These are phyloP conservation scores for Sorex maritimensis DNA, from an alignment of 2,797 vertebrate species.

Conservation along the genomic window DNA sequence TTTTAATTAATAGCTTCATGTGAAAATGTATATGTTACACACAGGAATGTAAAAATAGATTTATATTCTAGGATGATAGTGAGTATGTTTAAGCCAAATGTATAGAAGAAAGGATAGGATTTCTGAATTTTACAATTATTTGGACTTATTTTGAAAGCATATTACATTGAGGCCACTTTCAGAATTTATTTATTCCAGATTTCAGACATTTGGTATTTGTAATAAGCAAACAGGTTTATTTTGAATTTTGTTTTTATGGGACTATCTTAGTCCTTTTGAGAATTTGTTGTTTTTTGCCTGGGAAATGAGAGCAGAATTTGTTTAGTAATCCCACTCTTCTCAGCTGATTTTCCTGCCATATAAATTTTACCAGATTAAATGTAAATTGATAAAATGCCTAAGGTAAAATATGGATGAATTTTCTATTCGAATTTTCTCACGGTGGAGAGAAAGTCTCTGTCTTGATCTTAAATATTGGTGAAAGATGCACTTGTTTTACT, in stretches of 20 bases:
- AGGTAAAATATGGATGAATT: neutral
- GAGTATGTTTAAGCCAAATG: neutral
- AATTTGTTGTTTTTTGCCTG: neutral
- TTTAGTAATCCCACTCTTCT: conserved; percentile 33
- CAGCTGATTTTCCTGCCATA: neutral
- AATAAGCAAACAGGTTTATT: neutral
- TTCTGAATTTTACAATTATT: conserved; percentile 30
- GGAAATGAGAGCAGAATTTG: conserved; percentile 22
- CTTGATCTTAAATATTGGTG: neutral
- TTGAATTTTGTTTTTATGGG: conserved; percentile 55
- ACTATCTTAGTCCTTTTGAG: conserved; percentile 16
- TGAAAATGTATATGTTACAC: neutral
- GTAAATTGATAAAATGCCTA: neutral
- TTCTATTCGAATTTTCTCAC: neutral
- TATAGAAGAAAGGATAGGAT: neutral
- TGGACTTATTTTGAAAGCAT: neutral
- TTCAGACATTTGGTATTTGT: neutral
- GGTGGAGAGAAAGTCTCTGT: neutral
- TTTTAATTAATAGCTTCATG: neutral
- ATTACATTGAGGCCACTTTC: conserved; percentile 12
- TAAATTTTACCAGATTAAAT: conserved; percentile 10
- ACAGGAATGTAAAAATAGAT: neutral
- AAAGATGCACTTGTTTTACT: neutral
- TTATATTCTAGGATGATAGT: neutral
- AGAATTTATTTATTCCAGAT: conserved; percentile 49